Evolutionary conservation across 2,888 invertebrate species (phyloP).

Genomic region (Athrips mouffetella): DNA sequence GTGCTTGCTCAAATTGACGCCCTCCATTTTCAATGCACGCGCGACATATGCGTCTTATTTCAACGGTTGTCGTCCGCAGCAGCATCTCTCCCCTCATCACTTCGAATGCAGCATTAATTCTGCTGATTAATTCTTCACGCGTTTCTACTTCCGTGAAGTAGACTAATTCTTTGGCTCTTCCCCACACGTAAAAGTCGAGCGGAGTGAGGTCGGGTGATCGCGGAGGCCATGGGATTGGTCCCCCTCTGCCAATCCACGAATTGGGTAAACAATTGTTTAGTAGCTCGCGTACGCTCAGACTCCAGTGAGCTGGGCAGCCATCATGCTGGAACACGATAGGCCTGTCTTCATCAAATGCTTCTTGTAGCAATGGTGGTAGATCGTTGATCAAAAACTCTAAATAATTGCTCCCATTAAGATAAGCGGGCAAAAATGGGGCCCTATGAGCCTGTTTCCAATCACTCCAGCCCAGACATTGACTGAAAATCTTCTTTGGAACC

Average conservation of each 20-base stretch:
- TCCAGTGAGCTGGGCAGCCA: not conserved
- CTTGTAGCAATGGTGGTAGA: not conserved
- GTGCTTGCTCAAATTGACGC: too few relatives aligned
- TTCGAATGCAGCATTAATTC: not conserved
- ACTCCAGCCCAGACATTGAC: conserved; percentile 34
- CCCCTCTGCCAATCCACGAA: not conserved
- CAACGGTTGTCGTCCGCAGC: too few relatives aligned
- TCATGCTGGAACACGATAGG: too few relatives aligned
- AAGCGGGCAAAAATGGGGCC: conserved; percentile 30
- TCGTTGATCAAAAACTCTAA: not conserved
- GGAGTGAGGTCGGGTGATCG: not conserved
- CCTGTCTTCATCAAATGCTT: not conserved
- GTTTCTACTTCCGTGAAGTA: not conserved
- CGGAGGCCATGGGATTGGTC: not conserved
- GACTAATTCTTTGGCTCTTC: not conserved
- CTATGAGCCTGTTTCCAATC: conserved; percentile 29
- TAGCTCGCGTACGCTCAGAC: not conserved
- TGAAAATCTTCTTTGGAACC: conserved; percentile 29
- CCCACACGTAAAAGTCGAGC: not conserved
- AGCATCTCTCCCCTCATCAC: not conserved
- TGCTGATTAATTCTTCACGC: not conserved
- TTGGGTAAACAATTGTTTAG: not conserved
- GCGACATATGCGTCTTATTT: too few relatives aligned
- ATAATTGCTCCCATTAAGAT: conserved; percentile 27
- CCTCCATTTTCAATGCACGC: too few relatives aligned